A percentile compares a stretch with the other conserved stretches of the same genome.
phyloP scores from a whole-genome alignment of 2,888 invertebrate genomes.

The Scaptomyza parva region DNA sequence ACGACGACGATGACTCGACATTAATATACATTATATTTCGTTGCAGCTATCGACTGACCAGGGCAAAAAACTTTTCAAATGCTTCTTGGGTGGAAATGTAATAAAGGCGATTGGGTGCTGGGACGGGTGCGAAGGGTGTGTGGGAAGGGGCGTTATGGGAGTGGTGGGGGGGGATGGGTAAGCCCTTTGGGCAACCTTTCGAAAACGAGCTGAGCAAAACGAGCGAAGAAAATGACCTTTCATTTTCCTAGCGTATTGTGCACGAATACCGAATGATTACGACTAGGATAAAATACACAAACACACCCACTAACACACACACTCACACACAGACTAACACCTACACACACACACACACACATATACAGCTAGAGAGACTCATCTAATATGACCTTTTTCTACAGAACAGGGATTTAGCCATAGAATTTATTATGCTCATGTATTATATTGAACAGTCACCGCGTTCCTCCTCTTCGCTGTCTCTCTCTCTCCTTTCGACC shows the following conservation, averaged over 20 bases:
- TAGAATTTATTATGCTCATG: conserved; percentile 79
- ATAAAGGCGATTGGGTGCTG: too few species aligned
- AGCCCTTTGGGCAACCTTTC: conserved; percentile 78
- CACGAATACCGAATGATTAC: conserved; percentile 68
- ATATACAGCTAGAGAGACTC: conserved; percentile 59
- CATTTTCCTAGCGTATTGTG: conserved; percentile 66
- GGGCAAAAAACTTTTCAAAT: conserved; percentile 70
- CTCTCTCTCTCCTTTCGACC: neutral
- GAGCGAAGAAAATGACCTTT: conserved; percentile 78
- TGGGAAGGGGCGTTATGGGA: neutral
- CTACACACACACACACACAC: conserved; percentile 19
- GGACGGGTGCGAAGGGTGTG: neutral
- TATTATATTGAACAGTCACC: conserved; percentile 72
- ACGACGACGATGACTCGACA: conserved; percentile 71
- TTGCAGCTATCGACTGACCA: conserved; percentile 75
- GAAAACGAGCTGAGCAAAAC: conserved; percentile 63
- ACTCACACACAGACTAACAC: neutral
- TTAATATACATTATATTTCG: conserved; percentile 74
- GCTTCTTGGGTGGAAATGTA: conserved; percentile 35
- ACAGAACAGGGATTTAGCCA: conserved; percentile 74
- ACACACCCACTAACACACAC: conserved; percentile 14
- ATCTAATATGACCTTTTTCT: conserved; percentile 81
- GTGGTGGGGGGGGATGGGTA: conserved; percentile 8
- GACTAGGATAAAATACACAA: conserved; percentile 45
- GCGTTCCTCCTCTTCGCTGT: conserved; percentile 3